Base-by-base conservation (phyloP, 2,113 vertebrate species). In the Otis tarda region DNA sequence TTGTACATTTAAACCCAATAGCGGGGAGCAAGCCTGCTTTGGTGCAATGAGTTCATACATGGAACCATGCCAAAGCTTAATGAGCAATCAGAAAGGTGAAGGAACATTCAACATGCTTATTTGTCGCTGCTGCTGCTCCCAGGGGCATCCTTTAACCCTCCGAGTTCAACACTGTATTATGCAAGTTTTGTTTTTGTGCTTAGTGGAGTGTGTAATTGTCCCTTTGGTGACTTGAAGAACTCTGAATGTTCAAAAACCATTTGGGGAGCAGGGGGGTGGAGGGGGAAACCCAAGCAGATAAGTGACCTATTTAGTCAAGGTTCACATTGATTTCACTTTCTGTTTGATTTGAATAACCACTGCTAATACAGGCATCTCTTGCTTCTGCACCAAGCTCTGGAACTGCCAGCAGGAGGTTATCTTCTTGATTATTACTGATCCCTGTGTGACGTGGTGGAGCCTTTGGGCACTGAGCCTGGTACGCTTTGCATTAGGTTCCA, bases 11-110 rank as follows among this genome's bases (percentile, higher is more conserved):
- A 78, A 89, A 61, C 39, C 55, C 68, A 28, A 6, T 25, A 67
- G 35, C 1, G 2, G 33, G 33, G 63, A 52, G 65, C 25, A 86
- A 95, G 69, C 23, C 79, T 77, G 91, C 53, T 83, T 83, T 93
- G 94, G 93, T 92, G 92, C 88, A 87, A n/a, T 3, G 56, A 94
- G 94, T 96, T 97, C 96, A 90, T 52, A 33, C 28, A 20, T 52
- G 65, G 92, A 89, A 61, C 37, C 11, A 15, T 52, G 95, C 87
- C 95, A 89, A 96, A 85, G 76, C 70, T 95, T 96, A 91, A 91
- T 91, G 96, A 95, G 74, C 78, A 93, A 80, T 95, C 94, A 83
- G 94, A 97, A 95, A 95, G 52, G 59, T 87, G 87, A 94, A 94
- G 78, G 89, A 94, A 95, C 28, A 13, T 69, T 83, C 86, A 92